These are phyloP conservation scores for Ellobius talpinus DNA, from an alignment of 2,113 vertebrate genomes.

Conservation along the genomic window DNA sequence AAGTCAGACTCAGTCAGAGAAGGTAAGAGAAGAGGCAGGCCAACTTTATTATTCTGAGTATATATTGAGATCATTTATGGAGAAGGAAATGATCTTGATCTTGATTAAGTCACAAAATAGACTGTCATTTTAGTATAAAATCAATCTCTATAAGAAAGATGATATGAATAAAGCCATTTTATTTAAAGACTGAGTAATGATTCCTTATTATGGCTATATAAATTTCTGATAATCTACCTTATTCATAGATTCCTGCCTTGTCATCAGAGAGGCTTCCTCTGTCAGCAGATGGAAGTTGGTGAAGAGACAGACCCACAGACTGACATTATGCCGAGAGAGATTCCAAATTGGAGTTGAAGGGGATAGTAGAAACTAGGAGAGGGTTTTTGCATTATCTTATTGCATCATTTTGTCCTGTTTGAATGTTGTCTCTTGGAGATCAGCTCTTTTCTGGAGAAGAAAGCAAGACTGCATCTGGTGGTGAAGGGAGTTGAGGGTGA, in stretches of 20 bases:
- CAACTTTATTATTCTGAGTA: neutral
- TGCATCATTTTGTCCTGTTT: neutral
- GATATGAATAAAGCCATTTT: neutral
- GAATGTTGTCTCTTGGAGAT: neutral
- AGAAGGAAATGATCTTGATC: neutral
- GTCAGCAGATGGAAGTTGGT: neutral
- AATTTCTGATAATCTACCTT: neutral
- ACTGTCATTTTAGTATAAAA: neutral
- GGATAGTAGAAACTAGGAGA: neutral
- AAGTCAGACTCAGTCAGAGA: neutral
- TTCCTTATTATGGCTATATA: neutral
- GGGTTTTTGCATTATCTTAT: neutral
- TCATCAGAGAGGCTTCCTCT: neutral
- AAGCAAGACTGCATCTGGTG: neutral
- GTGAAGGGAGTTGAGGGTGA: neutral
- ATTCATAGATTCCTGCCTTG: neutral
- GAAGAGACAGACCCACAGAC: neutral
- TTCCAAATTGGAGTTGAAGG: neutral
- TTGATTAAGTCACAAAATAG: neutral
- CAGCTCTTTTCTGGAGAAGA: neutral
- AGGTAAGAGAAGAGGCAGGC: neutral
- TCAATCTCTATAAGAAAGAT: neutral
- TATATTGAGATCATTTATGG: neutral
- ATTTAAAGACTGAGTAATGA: neutral
- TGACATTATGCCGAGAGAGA: neutral